phyloP scores from a whole-genome alignment of 1,140 invertebrate species.

The Oscheius sp. region DNA sequence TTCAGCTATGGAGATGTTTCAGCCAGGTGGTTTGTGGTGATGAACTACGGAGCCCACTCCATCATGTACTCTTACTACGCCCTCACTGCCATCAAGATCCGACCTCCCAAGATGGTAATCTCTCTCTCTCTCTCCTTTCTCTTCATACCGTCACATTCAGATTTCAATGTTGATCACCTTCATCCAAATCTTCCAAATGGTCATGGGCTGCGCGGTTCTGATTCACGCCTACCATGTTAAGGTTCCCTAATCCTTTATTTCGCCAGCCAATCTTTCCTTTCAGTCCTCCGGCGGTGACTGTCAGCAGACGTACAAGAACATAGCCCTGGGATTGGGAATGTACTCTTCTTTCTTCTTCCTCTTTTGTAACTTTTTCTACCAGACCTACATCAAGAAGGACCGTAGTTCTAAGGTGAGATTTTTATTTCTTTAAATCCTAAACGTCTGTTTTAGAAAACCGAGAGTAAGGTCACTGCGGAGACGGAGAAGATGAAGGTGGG shows the following conservation, averaged over 20 bases:
- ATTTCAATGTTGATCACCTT: not conserved
- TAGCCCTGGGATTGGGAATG: constrained; percentile 84
- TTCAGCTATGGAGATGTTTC: no score
- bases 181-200: not conserved
- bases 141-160: no score
- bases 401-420: no score
- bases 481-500: not conserved
- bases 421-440: no score
- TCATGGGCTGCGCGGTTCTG: not conserved
- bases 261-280: not conserved
- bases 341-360: constrained; percentile 70
- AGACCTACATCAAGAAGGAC: constrained; percentile 63
- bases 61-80: constrained; percentile 78
- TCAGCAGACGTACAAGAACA: constrained; percentile 79
- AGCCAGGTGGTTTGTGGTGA: constrained; percentile 26
- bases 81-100: not conserved
- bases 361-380: constrained; percentile 63
- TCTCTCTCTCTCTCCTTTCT: no score
- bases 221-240: not conserved
- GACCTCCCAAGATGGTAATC: not conserved
- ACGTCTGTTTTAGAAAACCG: no score
- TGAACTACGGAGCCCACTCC: constrained; percentile 69
- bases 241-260: not conserved
- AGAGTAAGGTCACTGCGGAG: not conserved
- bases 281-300: constrained; percentile 64